Evolutionary conservation across 1,140 invertebrate genomes (phyloP), one percentile per base, ranked within the genome.

Genomic region (Drosophila chauvacae): DNA sequence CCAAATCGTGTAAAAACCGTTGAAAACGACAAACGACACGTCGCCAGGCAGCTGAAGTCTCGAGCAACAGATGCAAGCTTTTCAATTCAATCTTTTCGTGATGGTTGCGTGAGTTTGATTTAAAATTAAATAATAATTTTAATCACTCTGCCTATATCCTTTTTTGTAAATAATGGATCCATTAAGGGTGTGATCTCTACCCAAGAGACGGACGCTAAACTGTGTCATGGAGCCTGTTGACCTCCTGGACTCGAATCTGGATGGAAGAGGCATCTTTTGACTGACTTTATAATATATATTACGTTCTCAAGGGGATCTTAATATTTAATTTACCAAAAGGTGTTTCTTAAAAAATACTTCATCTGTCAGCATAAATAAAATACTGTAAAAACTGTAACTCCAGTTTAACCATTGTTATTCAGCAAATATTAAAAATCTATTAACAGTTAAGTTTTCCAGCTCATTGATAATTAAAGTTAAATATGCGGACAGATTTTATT

Each of bases 1-100:
- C 85, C 85, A 90, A 90, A 90, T 81, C 85, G 81, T 87, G 85
- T 88, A 77, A 88, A 84, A 87, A 86, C 79, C 82, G 82, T 84
- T 84, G 77, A 84, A 79, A 83, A 79, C 80, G 81, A 83, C 81
- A 76, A 77, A 75, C 70, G 44, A 85, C 72, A 73, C 68, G 63
- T 81, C 77, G 74, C 60, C 48, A 30, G 62, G 63, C 65, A 55
- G 62, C 66, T 83, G 76, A 83, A 77, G 72, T 26, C 41, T 37
- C 62, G 44, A 64, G 73, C 69, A 83, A 77, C 69, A 84, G 80
- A 88, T 80, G 80, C 80, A 81, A 83, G 69, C 77, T 58, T 69
- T 77, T 20, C 18, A 16, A 35, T 44, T 41, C 7, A 20, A 72
- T 37, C 28, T 28, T 37, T 48, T 79, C 6, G 77, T 16, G 73